A percentile compares a stretch with the other conserved stretches of the same genome.
These are phyloP conservation scores for Balaeniceps rex DNA, from an alignment of 2,113 vertebrate genomes.

Conservation along the genomic window DNA sequence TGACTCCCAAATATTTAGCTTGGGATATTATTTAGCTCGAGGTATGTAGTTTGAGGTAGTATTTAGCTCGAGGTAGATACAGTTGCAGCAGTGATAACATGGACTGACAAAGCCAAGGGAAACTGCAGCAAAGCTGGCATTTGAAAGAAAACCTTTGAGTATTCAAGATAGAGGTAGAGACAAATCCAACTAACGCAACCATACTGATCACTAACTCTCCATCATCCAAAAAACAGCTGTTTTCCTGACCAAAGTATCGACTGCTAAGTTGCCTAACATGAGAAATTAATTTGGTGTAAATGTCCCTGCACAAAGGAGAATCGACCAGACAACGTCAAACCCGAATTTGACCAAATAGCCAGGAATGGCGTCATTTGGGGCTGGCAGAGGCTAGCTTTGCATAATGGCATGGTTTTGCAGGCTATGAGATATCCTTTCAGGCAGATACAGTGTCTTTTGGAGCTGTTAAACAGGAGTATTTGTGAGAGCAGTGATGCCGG, in stretches of 20 bases:
- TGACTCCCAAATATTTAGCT: background rate
- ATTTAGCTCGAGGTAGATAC: background rate
- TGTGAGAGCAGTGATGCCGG: background rate
- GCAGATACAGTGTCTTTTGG: rapidly evolving
- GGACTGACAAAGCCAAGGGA: background rate
- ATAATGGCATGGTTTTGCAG: rapidly evolving
- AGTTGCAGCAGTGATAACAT: background rate
- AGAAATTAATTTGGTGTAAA: background rate
- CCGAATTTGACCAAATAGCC: rapidly evolving
- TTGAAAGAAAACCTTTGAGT: background rate
- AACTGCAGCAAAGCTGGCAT: rapidly evolving
- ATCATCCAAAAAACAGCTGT: background rate
- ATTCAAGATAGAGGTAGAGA: background rate
- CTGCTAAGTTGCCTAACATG: background rate
- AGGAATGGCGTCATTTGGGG: background rate
- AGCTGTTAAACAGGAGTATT: rapidly evolving
- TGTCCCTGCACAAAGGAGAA: background rate
- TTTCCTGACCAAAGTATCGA: background rate
- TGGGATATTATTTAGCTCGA: background rate
- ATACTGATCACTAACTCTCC: background rate
- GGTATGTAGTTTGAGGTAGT: background rate
- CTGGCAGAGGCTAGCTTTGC: background rate
- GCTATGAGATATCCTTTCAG: rapidly evolving
- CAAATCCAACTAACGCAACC: background rate
- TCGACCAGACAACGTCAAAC: background rate